Evolutionary conservation across 2,888 invertebrate species (phyloP).

Genomic region (Eristalis pertinax): DNA sequence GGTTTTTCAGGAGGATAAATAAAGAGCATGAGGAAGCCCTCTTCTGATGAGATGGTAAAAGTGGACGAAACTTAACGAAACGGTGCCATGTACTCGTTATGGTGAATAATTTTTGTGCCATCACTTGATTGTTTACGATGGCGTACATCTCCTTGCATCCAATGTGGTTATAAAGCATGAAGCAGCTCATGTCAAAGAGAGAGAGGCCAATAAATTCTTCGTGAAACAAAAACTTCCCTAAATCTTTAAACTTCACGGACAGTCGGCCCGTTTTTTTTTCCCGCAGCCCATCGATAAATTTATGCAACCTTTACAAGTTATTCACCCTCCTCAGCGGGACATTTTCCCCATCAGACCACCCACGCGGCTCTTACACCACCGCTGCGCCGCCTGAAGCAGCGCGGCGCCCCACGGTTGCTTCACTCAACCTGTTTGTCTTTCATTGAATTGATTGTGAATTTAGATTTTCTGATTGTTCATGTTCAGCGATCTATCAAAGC

Average conservation of each 20-base stretch:
- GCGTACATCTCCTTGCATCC: no score
- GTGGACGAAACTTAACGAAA: no score
- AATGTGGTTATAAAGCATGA: no score
- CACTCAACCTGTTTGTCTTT: not conserved
- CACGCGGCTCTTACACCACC: not conserved
- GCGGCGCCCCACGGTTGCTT: not conserved
- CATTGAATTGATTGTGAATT: conserved; percentile 27
- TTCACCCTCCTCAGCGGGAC: not conserved
- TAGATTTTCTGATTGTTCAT: conserved; percentile 28
- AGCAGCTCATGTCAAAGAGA: no score
- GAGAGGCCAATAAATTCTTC: no score
- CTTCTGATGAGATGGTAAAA: no score
- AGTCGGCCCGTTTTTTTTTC: not conserved
- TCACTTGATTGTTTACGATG: no score
- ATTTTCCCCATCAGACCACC: not conserved
- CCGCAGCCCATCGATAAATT: not conserved
- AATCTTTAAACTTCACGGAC: not conserved
- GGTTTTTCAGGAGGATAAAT: no score
- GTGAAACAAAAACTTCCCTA: not conserved
- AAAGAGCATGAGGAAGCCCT: no score
- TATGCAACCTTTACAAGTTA: not conserved
- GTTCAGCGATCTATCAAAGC: conserved; percentile 7
- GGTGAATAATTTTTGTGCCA: no score
- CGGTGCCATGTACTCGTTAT: no score
- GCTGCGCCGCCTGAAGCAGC: not conserved